These are phyloP conservation scores for Sula dactylatra DNA, from an alignment of 2,113 vertebrate genomes.

Conservation along the genomic window DNA sequence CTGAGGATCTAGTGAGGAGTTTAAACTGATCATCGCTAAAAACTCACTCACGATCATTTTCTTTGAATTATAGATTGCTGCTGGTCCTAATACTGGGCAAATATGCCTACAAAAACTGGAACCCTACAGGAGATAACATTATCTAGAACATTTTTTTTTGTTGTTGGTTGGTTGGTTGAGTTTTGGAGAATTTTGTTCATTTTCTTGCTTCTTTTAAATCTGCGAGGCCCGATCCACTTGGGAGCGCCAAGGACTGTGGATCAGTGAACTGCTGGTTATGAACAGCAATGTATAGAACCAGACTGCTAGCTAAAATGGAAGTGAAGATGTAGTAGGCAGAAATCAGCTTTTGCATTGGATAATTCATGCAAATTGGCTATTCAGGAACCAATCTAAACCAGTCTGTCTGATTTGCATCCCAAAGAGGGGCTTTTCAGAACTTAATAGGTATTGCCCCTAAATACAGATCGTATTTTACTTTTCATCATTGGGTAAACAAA, in stretches of 20 bases:
- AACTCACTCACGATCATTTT: background rate
- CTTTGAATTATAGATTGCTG: background rate
- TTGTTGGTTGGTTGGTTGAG: background rate
- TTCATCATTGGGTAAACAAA: background rate
- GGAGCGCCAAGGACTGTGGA: background rate
- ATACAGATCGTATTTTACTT: background rate
- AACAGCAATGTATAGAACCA: background rate
- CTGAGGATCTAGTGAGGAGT: background rate
- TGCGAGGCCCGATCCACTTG: background rate
- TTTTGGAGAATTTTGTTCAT: background rate
- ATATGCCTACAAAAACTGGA: background rate
- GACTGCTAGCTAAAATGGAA: background rate
- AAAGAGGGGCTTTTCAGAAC: background rate
- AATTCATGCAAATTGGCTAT: background rate
- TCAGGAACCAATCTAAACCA: background rate
- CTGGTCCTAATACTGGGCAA: background rate
- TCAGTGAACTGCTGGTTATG: background rate
- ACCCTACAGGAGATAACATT: background rate
- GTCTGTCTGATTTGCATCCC: background rate
- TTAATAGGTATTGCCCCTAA: background rate
- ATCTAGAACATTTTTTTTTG: background rate
- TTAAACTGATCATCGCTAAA: background rate
- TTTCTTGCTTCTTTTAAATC: background rate
- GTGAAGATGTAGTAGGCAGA: background rate
- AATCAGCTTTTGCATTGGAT: background rate